A percentile compares a stretch with the other conserved stretches of the same genome.
These are phyloP conservation scores for Epinephelus cyanopodus DNA, from an alignment of 2,113 vertebrate species.

Conservation along the genomic window DNA sequence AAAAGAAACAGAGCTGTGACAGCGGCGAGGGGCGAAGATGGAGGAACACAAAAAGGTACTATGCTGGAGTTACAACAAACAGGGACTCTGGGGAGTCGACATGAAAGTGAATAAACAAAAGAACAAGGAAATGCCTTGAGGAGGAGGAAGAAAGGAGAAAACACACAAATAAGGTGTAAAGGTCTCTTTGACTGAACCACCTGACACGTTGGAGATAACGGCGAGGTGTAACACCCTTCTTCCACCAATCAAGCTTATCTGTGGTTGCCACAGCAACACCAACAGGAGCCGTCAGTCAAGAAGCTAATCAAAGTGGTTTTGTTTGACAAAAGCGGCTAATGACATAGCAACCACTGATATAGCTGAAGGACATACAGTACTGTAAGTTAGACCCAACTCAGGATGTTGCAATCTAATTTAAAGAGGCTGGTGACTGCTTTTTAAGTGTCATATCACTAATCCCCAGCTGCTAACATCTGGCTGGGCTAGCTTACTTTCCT, in stretches of 20 bases:
- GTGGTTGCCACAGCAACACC: not conserved
- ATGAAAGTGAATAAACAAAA: not conserved
- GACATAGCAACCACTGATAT: slow-evolving; percentile 3
- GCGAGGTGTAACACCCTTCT: not conserved
- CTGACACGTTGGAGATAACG: slow-evolving; percentile 40
- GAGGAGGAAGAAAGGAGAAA: slow-evolving; percentile 1
- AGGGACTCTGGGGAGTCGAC: not conserved
- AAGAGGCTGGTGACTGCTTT: not conserved
- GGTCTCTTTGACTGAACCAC: slow-evolving; percentile 37
- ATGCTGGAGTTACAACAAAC: slow-evolving; percentile 12
- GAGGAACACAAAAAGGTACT: not conserved
- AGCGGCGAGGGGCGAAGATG: not conserved
- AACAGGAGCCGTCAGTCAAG: slow-evolving; percentile 25
- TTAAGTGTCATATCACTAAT: too few species aligned
- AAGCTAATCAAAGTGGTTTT: slow-evolving; percentile 28
- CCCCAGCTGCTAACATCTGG: not conserved
- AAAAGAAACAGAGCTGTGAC: not conserved
- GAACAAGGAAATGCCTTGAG: not conserved
- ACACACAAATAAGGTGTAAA: slow-evolving; percentile 50
- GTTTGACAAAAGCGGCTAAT: slow-evolving; percentile 19
- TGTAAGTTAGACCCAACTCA: not conserved
- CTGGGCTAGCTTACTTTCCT: not conserved
- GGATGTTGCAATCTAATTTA: not conserved
- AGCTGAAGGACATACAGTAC: slow-evolving; percentile 2
- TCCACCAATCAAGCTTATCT: slow-evolving; percentile 25